Base-by-base conservation (phyloP, 2,113 vertebrate species). In the Solea senegalensis region DNA sequence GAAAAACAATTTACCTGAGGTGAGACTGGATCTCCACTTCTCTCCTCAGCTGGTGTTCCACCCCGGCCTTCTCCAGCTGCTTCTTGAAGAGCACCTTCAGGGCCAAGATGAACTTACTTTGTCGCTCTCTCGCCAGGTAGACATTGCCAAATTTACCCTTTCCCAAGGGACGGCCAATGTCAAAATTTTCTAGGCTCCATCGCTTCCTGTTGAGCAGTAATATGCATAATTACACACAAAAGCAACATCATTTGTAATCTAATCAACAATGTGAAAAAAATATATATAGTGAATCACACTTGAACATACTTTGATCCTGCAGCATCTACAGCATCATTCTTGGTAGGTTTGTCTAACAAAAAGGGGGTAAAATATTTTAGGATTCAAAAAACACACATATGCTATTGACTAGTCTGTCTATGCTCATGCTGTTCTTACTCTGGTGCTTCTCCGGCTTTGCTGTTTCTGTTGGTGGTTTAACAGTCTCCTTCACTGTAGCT, bases 1-100 rank as follows among this genome's bases (percentile, higher is more conserved):
- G 34, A 34, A 34, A 3, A 34, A 34, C 34, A 34, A 6, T 0
- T 81, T 88, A 99, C 98, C 97, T 95, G 50, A 99, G 96, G 82
- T 99, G 97, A 16, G 98, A 98, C 87, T 99, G 97, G 58, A 99
- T 99, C 86, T 98, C 97, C 61, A 99, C 97, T 82, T 99, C 98
- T 69, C 97, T 90, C 52, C 96, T 87, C 44, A 99, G 92, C 51
- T 99, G 98, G 82, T 99, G 97, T 68, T 98, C 97, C 10, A 99
- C 97, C 0, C 97, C 96, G 0, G 97, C 98, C 71, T 97, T 97
- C 82, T 99, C 98, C 34, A 99, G 91, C 50, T 99, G 97, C 15
- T 95, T 92, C 86, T 99, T 99, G 60, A 99, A 99, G 2, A 99
- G 93, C 11, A 99, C 97, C 82, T 99, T 99, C 79, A 99, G 87